Evolutionary conservation across 2,888 invertebrate genomes (phyloP), one percentile per base, ranked within the genome.

Genomic region (Plusia festucae): DNA sequence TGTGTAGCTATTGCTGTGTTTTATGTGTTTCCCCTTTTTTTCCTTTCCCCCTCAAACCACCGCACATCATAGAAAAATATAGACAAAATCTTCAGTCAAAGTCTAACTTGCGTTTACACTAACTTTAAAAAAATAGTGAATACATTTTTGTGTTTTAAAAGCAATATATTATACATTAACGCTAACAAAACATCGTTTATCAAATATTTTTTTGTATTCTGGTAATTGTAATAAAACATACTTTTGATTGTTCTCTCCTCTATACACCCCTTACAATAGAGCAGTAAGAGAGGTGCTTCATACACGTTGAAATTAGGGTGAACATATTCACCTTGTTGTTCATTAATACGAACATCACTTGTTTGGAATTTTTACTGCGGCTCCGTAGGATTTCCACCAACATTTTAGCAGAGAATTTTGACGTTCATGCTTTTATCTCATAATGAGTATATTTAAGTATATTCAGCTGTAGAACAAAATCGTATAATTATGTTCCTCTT

Each of bases 331-430:
- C n/a, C n/a, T n/a, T n/a, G n/a, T n/a, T n/a, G n/a, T n/a, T n/a
- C 55, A 70, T 70, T 65, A 70, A 70, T 59, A 65, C 16, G 16
- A 44, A 70, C 71, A 60, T 49, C 30, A 20, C 46, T 18, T 49
- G 16, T 18, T 2, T 1, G 46, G 3, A 9, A 49, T 18, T 49
- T 20, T 49, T 20, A 49, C 46, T 9, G 9, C 30, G 9, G 9
- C 30, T 30, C 30, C 9, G 18, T 18, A 46, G 46, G 18, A 18
- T 49, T 44, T 49, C 11, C 2, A 18, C 18, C 18, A 46, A 18
- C 5, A 20, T 49, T 20, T 49, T 11, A 20, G 8, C 4, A 9
- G 18, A 49, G 46, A 49, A 49, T 20, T 15, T 2, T 18, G 46
- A 18, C 20, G 46, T 49, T 20, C 20, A 49, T 40, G 8, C 46